Percentiles rank a stretch among this genome's conserved stretches.
Conservation (phyloP, 2,888 invertebrate species). For the Shargacucullia verbasci region DNA sequence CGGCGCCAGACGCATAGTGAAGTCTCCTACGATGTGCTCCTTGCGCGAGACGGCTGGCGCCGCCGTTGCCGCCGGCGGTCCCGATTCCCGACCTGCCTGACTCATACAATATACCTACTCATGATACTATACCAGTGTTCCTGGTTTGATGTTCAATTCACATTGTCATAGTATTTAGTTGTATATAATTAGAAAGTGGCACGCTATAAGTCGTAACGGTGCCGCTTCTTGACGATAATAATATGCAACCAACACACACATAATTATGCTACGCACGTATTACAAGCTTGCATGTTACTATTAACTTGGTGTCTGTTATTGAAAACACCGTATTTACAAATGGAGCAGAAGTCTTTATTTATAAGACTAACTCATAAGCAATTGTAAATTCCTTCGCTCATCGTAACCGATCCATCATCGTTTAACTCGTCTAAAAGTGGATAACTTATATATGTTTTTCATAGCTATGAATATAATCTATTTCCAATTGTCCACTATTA, state of each 20-base stretch:
- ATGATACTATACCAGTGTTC: conserved; percentile 18
- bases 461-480: neutral
- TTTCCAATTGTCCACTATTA: neutral
- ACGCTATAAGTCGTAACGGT: conserved; percentile 36
- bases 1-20: conserved; percentile 60
- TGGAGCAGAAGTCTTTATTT: conserved; percentile 10
- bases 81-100: conserved; percentile 49
- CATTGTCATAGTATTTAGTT: conserved; percentile 24
- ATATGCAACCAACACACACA: conserved; percentile 54
- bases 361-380: conserved; percentile 3
- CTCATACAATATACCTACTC: conserved; percentile 48
- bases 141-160: conserved; percentile 34
- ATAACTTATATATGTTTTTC: no score
- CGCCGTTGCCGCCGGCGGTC: conserved; percentile 49
- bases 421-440: neutral
- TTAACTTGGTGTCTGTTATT: conserved; percentile 20
- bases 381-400: neutral
- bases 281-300: conserved; percentile 25
- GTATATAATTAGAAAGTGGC: conserved; percentile 60
- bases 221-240: conserved; percentile 41
- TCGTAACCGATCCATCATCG: conserved; percentile 2
- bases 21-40: conserved; percentile 50
- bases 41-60: conserved; percentile 51
- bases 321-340: conserved; percentile 11
- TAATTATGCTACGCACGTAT: conserved; percentile 40